phyloP scores from a whole-genome alignment of 2,888 invertebrate species.

The Erynnis tages region DNA sequence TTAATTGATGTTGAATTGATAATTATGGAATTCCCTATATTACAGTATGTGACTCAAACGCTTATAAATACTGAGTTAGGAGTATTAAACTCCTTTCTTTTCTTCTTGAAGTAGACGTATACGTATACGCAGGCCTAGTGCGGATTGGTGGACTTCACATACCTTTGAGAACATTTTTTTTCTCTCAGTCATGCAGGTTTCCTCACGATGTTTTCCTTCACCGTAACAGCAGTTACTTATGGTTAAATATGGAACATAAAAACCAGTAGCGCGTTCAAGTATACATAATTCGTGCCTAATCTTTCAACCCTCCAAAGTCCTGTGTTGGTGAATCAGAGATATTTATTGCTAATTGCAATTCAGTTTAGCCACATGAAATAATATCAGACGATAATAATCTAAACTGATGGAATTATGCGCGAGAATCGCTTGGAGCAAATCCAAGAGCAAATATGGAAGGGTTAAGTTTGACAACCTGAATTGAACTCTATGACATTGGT shows the following conservation, averaged over 20 bases:
- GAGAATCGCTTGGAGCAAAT: conserved; percentile 53
- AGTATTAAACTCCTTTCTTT: too few relatives aligned
- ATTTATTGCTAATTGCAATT: conserved; percentile 24
- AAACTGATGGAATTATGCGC: conserved; percentile 63
- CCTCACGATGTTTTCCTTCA: too few relatives aligned
- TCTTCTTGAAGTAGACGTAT: too few relatives aligned
- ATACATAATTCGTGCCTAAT: conserved; percentile 1
- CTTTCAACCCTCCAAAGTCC: not conserved
- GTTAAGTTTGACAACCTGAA: conserved; percentile 10
- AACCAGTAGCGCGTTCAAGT: too few relatives aligned
- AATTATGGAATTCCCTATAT: conserved; percentile 1
- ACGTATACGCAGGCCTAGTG: too few relatives aligned
- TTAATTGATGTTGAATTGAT: conserved; percentile 1
- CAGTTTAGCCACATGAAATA: conserved; percentile 28
- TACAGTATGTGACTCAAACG: too few relatives aligned
- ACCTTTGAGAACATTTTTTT: too few relatives aligned
- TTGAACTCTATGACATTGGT: conserved; percentile 6
- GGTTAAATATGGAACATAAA: too few relatives aligned
- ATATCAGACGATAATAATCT: conserved; percentile 53
- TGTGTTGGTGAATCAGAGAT: conserved; percentile 8
- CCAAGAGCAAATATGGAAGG: conserved; percentile 44
- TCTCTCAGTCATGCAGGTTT: too few relatives aligned
- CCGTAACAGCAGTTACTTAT: too few relatives aligned
- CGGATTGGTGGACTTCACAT: too few relatives aligned
- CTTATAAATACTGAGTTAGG: too few relatives aligned